These are phyloP conservation scores for Tapirus terrestris DNA, from an alignment of 2,113 vertebrate species.

Conservation along the genomic window DNA sequence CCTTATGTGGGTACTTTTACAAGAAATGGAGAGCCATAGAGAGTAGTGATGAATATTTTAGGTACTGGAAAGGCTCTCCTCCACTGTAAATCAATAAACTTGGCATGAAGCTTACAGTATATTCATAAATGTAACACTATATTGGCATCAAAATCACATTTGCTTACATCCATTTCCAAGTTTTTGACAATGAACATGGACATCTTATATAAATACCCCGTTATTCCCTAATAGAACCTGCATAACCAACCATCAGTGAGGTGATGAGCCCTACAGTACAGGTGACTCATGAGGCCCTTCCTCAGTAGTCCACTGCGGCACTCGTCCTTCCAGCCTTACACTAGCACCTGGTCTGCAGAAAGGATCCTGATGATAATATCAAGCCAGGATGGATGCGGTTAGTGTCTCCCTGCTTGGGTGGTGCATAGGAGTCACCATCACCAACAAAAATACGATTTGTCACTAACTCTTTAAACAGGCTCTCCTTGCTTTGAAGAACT, in stretches of 20 bases:
- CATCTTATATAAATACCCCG: not conserved
- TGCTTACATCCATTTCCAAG: not conserved
- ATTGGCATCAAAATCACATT: not conserved
- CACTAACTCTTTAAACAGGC: slow-evolving; percentile 29
- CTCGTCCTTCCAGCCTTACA: not conserved
- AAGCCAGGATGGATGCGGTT: not conserved
- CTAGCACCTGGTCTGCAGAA: not conserved
- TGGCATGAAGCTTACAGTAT: not conserved
- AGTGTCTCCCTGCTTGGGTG: not conserved
- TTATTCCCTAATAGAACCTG: not conserved
- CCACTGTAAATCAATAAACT: not conserved
- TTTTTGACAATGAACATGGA: not conserved
- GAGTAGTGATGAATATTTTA: not conserved
- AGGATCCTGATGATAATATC: not conserved
- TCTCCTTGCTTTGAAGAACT: slow-evolving; percentile 35
- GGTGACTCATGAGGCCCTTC: not conserved
- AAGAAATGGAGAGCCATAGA: not conserved
- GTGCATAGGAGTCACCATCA: not conserved
- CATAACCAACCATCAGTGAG: not conserved
- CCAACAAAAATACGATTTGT: not conserved
- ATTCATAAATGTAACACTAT: not conserved
- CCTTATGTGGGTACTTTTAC: not conserved
- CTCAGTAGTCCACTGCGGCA: not conserved
- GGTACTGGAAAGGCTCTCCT: not conserved
- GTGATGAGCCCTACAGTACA: not conserved